These are phyloP conservation scores for Cliona cf. orientalis DNA, from an alignment of 37 sponge, comb jelly and placozoan species.

Conservation along the genomic window DNA sequence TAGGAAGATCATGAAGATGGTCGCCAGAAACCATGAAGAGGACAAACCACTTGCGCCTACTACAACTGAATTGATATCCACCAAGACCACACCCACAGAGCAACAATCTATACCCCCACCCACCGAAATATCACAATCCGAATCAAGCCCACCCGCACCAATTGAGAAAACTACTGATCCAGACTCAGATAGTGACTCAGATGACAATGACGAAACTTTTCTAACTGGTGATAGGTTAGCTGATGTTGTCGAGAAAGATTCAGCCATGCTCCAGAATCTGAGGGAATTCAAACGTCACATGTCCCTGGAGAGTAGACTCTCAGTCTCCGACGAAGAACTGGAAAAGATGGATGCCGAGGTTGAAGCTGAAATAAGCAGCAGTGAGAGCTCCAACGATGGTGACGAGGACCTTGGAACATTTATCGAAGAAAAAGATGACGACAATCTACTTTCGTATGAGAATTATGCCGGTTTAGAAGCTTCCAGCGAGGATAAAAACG, in stretches of 20 bases:
- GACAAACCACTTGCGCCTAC: too few relatives aligned
- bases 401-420: conserved; percentile 19
- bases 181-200: background rate
- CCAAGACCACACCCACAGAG: background rate
- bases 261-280: background rate
- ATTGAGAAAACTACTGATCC: background rate
- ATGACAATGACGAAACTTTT: background rate
- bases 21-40: background rate
- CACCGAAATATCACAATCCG: background rate
- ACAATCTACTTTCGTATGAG: conserved; percentile 23
- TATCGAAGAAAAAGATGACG: background rate
- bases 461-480: conserved; percentile 13
- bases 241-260: background rate
- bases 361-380: conserved; percentile 73
- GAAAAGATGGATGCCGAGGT: conserved; percentile 84
- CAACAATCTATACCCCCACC: background rate
- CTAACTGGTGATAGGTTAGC: background rate
- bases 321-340: conserved; percentile 76
- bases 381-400: background rate
- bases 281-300: conserved; percentile 16
- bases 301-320: conserved; percentile 44
- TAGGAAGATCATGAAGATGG: background rate
- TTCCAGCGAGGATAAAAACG: too few relatives aligned
- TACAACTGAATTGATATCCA: too few relatives aligned
- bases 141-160: background rate